Evolutionary conservation across 2,113 vertebrate genomes (phyloP), one percentile per base, ranked within the genome.

Genomic region (Mionectes macconnelli): DNA sequence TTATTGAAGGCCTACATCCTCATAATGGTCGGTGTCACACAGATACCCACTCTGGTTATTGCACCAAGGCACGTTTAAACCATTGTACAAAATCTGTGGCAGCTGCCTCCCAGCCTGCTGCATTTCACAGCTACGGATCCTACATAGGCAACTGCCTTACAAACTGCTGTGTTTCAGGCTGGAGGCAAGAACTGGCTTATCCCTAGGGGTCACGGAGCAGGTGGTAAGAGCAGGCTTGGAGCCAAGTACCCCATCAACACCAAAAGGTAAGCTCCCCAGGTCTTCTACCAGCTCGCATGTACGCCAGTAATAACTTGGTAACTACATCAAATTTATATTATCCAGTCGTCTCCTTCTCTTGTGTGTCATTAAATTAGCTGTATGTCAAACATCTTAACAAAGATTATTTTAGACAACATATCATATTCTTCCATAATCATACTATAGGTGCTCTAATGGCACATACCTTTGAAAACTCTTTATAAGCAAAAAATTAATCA

Each of bases 1-100:
- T 39, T n/a, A 6, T 1, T 37, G 44, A 53, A 53, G 10, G 39
- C 22, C 30, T 9, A 35, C 42, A 24, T 35, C 45, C 49, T 22
- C 5, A 2, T 27, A 40, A 62, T 1, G 4, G 50, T 15, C 17
- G 14, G 5, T 7, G 31, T 6, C 56, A 39, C 47, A 33, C 0
- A 25, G 1, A 31, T 44, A 24, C 47, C 52, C 22, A 25, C 45
- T 56, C 57, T 20, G 33, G 18, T n/a, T 50, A 16, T 6, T n/a
- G 10, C 50, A 60, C 50, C 8, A 10, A 19, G 42, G 39, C 25
- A 16, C 0, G 6, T 47, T 56, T 20, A 39, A 76, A 47, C 30
- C 25, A 2, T 4, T 0, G 1, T 3, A 49, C 0, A 2, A 50
- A 68, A 68, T 4, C 1, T 8, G 22, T 0, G 0, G 45, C 62